These are phyloP conservation scores for Quadroppia sp. DNA, from an alignment of 2,888 invertebrate genomes.

Conservation along the genomic window DNA sequence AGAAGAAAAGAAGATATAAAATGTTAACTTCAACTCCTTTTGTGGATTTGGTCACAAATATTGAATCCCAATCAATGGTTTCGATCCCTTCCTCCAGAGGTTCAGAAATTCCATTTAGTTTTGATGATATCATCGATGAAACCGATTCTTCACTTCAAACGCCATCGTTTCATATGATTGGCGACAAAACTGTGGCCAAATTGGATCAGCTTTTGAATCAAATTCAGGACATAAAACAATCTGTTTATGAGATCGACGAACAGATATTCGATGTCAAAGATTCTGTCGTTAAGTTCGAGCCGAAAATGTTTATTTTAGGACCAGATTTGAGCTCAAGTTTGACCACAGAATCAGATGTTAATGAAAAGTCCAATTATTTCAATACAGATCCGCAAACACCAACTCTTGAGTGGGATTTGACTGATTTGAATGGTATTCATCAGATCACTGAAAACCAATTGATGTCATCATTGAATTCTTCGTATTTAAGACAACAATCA, in stretches of 20 bases:
- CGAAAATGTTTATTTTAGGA: constrained; percentile 5
- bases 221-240: constrained; percentile 40
- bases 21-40: constrained; percentile 20
- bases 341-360: not conserved
- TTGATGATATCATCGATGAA: not conserved
- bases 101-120: not conserved
- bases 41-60: not conserved
- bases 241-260: constrained; percentile 38
- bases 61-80: too few species aligned
- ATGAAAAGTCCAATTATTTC: not conserved
- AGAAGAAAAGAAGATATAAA: not conserved
- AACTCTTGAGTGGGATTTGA: constrained; percentile 40
- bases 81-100: not conserved
- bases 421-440: constrained; percentile 25
- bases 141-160: not conserved
- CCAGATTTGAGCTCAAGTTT: not conserved
- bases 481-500: constrained; percentile 15
- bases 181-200: constrained; percentile 36
- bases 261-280: constrained; percentile 35
- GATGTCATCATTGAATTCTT: not conserved
- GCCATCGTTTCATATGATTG: constrained; percentile 10
- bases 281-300: not conserved
- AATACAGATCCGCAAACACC: constrained; percentile 28
- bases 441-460: not conserved
- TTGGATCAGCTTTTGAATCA: constrained; percentile 38